Conservation (phyloP, 2,888 invertebrate genomes). For the Pemphredon lugubris region DNA sequence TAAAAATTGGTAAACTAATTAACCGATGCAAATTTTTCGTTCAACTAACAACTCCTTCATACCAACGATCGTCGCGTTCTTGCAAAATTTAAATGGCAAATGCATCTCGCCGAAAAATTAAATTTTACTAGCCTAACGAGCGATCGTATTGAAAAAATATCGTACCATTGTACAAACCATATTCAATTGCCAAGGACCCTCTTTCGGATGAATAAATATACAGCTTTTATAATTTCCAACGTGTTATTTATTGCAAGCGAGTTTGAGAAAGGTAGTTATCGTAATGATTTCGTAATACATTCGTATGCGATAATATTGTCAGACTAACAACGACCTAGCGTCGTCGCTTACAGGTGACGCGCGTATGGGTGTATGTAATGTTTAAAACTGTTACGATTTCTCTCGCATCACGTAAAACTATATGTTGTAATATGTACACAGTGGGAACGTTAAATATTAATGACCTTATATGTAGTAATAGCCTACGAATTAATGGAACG, state of each 20-base stretch:
- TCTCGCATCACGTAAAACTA: conserved; percentile 68
- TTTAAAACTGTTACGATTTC: conserved; percentile 55
- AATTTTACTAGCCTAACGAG: too few species aligned
- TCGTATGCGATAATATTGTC: conserved; percentile 76
- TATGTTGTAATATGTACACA: conserved; percentile 69
- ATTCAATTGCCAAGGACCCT: too few species aligned
- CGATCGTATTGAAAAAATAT: too few species aligned
- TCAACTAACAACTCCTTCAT: background rate
- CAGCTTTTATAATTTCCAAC: conserved; percentile 70
- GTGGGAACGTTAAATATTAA: conserved; percentile 72
- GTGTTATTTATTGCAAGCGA: conserved; percentile 80
- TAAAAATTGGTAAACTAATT: background rate
- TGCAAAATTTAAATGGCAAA: too few species aligned
- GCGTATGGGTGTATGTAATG: conserved; percentile 57
- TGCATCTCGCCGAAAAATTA: too few species aligned
- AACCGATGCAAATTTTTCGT: background rate
- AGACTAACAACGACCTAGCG: conserved; percentile 73
- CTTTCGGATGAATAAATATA: too few species aligned
- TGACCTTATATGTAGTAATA: conserved; percentile 61
- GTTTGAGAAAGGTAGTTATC: conserved; percentile 79
- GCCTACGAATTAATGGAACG: conserved; percentile 73
- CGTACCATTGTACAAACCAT: too few species aligned
- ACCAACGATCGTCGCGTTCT: too few species aligned
- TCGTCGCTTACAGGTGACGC: conserved; percentile 65
- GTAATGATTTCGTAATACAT: conserved; percentile 78